Evolutionary conservation across 2,113 vertebrate species (phyloP), one percentile per base, ranked within the genome.

Genomic region (Anoura caudifer): DNA sequence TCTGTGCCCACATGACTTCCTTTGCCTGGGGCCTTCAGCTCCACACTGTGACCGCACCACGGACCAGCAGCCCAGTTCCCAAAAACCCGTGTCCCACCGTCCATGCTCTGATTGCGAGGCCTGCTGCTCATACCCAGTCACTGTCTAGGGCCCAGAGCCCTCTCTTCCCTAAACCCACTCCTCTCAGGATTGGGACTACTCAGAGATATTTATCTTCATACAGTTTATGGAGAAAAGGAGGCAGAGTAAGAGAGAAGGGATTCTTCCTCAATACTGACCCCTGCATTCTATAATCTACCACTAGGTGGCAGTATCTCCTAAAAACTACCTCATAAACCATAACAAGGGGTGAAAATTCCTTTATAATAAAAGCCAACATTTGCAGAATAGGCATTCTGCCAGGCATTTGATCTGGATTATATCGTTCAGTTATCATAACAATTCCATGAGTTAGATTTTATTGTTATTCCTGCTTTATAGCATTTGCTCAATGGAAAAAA

Each of bases 251-350:
- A 43, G 36, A 61, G 43, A 85, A 77, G 45, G 36, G 36, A 38
- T 7, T 7, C 15, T 63, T n/a, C 33, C 11, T 28, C 72, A 36
- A 82, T 47, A 26, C 54, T 52, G 59, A 26, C 22, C 72, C 28
- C 15, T 26, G 22, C 28, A 47, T 7, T 41, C 14, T 11, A 10
- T 24, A 26, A 56, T 85, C 36, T 1, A 20, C 52, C 92, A 54
- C 93, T 84, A 94, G 89, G 67, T 90, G 94, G 65, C 90, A 87
- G 70, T 45, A 72, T 56, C 63, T 76, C 76, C 91, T 61, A 70
- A 84, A 90, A 81, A 83, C 61, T 56, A 16, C 28, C 88, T 73
- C 63, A 24, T 13, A 72, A 43, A 33, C 50, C 41, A n/a, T 7
- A 13, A 14, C 5, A 36, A n/a, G 45, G 19, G 11, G 19, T 77